These are phyloP conservation scores for Popillia japonica DNA, from an alignment of 1,140 invertebrate genomes.

Conservation along the genomic window DNA sequence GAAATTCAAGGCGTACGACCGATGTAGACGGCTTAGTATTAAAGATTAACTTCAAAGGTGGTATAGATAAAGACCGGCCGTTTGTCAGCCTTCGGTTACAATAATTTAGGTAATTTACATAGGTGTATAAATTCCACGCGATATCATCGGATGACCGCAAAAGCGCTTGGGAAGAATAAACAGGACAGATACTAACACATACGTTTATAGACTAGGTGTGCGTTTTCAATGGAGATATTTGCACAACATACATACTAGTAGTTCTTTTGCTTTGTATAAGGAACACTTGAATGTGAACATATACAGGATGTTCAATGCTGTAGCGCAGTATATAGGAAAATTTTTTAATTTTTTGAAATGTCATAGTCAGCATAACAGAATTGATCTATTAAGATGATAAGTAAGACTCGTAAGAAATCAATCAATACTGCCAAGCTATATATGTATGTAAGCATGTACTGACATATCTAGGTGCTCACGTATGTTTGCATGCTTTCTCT, in stretches of 20 bases:
- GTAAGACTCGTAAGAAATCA: too few species aligned
- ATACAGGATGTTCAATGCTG: too few species aligned
- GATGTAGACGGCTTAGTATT: neutral
- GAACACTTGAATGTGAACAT: too few species aligned
- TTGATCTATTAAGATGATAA: too few species aligned
- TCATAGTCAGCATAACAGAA: too few species aligned
- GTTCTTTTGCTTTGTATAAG: too few species aligned
- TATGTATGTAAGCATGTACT: too few species aligned
- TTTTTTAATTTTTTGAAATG: too few species aligned
- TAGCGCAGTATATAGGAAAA: too few species aligned
- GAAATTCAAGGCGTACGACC: neutral
- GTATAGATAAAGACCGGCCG: constrained; percentile 17
- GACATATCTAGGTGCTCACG: too few species aligned
- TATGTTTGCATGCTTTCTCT: neutral
- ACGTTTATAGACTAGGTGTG: neutral
- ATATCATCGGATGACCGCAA: constrained; percentile 21
- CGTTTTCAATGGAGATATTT: neutral
- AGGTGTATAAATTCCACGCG: constrained; percentile 25
- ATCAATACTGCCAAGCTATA: too few species aligned
- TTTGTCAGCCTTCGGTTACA: constrained; percentile 23
- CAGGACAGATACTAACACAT: neutral
- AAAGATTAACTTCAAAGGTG: constrained; percentile 30
- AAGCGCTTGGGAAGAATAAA: constrained; percentile 33
- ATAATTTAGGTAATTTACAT: constrained; percentile 34
- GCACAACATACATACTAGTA: neutral